Percentiles rank a stretch among this genome's conserved stretches.
Evolutionary conservation across 2,797 vertebrate species (phyloP).

Genomic region (Steatocranus sp.): DNA sequence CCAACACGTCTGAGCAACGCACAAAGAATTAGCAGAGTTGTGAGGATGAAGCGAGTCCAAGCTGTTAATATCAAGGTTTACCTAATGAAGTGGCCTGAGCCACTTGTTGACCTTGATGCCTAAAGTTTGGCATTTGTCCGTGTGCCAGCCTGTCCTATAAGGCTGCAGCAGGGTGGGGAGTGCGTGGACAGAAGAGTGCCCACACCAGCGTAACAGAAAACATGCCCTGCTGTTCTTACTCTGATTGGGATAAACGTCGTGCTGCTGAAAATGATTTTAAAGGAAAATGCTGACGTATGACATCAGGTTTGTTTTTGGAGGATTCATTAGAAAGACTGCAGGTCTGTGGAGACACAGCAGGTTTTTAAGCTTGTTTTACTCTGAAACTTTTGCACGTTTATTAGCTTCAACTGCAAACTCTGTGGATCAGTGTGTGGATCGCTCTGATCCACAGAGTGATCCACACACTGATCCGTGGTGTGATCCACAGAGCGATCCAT

Average conservation of each 20-base stretch:
- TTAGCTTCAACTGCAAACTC: neutral
- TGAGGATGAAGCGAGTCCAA: neutral
- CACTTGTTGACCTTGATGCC: neutral
- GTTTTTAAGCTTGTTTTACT: neutral
- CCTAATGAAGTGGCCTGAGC: neutral
- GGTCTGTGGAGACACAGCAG: neutral
- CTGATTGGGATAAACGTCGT: neutral
- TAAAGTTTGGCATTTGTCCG: neutral
- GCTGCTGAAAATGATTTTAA: neutral
- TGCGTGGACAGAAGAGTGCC: neutral
- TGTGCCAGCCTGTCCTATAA: neutral
- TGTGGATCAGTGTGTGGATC: neutral
- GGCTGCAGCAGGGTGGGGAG: neutral
- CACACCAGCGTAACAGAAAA: neutral
- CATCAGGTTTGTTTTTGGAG: neutral
- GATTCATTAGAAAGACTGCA: neutral
- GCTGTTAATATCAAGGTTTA: neutral
- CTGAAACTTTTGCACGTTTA: neutral
- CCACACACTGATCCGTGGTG: too few relatives aligned
- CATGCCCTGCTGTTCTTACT: neutral
- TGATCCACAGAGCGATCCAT: too few relatives aligned
- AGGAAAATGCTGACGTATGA: neutral
- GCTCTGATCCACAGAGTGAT: too few relatives aligned
- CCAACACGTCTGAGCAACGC: neutral
- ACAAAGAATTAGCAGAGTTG: neutral